phyloP scores from a whole-genome alignment of 2,797 vertebrate species.

The Anguilla megastoma region DNA sequence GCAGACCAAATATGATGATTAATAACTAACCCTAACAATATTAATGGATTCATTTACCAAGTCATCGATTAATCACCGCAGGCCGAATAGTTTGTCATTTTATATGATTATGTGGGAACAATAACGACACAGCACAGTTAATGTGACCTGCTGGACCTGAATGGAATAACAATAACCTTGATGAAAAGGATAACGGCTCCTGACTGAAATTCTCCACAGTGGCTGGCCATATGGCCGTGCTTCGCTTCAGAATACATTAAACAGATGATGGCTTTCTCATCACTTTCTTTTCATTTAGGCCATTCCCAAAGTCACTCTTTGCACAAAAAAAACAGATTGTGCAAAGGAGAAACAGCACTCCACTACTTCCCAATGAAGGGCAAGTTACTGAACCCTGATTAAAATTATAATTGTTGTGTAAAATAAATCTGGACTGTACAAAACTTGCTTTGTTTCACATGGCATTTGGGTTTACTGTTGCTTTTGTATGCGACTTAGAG shows the following conservation, averaged over 20 bases:
- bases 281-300: conserved; percentile 17
- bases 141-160: conserved; percentile 14
- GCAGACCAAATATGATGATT: not conserved
- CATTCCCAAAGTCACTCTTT: conserved; percentile 1
- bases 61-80: conserved; percentile 12
- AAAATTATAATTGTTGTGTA: not conserved
- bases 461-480: not conserved
- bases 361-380: not conserved
- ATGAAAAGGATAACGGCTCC: conserved; percentile 22
- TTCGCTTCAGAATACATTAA: conserved; percentile 17
- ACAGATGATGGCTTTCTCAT: conserved; percentile 18
- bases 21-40: conserved; percentile 11
- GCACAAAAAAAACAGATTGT: not conserved
- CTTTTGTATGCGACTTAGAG: not conserved
- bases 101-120: conserved; percentile 24
- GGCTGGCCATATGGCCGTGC: conserved; percentile 5
- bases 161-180: conserved; percentile 20
- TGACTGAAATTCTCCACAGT: conserved; percentile 11
- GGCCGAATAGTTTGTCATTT: conserved; percentile 10
- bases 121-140: conserved; percentile 10
- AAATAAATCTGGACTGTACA: not conserved
- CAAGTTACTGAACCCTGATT: not conserved
- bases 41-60: not conserved
- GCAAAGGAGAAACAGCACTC: not conserved
- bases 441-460: not conserved